Conservation (phyloP, 2,888 invertebrate genomes). For the Agrotis puta region DNA sequence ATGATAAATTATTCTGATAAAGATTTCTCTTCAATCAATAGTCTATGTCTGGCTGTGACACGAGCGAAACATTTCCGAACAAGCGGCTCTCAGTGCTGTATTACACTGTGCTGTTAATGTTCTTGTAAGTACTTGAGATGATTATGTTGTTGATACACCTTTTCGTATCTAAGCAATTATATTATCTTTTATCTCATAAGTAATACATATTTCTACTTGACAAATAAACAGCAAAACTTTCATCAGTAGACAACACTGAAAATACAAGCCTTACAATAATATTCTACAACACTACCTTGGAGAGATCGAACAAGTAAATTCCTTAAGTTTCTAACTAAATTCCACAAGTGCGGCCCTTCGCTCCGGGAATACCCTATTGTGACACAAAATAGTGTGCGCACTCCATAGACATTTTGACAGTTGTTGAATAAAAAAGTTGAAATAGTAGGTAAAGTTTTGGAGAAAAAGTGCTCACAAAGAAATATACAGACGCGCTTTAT, state of each 20-base stretch:
- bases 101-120: conserved; percentile 9
- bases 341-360: conserved; percentile 70
- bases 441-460: conserved; percentile 68
- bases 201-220: not conserved
- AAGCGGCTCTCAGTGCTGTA: conserved; percentile 4
- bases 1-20: conserved; percentile 55
- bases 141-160: not conserved
- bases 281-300: conserved; percentile 59
- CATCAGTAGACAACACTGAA: not conserved
- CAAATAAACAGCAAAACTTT: conserved; percentile 1
- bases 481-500: conserved; percentile 66
- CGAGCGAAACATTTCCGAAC: conserved; percentile 4
- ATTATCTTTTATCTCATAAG: not conserved
- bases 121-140: not conserved
- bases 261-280: conserved; percentile 57
- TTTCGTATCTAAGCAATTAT: not conserved
- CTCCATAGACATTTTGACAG: conserved; percentile 70
- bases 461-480: conserved; percentile 65
- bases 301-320: conserved; percentile 70
- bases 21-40: conserved; percentile 56
- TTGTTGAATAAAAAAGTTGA: conserved; percentile 72
- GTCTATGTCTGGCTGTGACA: conserved; percentile 33
- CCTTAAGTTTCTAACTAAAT: conserved; percentile 78
- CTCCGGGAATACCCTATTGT: conserved; percentile 79
- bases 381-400: conserved; percentile 72